Evolutionary conservation across 2,113 vertebrate genomes (phyloP), one percentile per base, ranked within the genome.

Genomic region (Tonatia bakeri): DNA sequence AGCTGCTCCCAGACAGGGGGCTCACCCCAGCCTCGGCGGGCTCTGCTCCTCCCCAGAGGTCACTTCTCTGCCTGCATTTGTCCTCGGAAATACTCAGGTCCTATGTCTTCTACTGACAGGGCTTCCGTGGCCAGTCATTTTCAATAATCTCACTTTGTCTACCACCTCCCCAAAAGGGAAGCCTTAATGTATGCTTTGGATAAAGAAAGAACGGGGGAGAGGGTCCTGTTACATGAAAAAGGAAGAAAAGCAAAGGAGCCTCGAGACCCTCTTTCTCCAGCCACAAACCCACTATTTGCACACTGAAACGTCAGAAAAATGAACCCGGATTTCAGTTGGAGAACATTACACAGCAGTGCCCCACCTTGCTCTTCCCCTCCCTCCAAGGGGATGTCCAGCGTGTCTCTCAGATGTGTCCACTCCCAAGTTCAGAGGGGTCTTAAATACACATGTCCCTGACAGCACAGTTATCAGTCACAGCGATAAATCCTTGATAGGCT

Each of bases 391-490:
- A 95, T 80, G 87, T 83, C 65, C 36, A 76, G 69, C 33, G 50
- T 64, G 59, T 97, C 86, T 1, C 82, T 97, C 80, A 96, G 81
- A 81, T 94, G 86, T 64, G 97, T 94, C 92, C 22, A 1, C 91
- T 95, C 89, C 67, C n/a, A 65, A 77, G 86, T 97, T 94, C 89
- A 97, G 92, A 97, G 96, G 50, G 38, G 79, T 95, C 97, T 98
- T 95, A 94, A 92, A 97, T 96, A 90, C 91, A 73, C 45, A 10
- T 91, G 69, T 47, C 87, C 96, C 73, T 90, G 89, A 95, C 81
- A 93, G 97, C 95, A 95, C 91, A 72, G 91, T 97, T 98, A 97
- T 98, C 97, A 97, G 97, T 98, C 97, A 96, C 96, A 98, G 94
- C 72, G 94, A 96, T 97, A 96, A 96, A 96, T 82, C 70, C 96